Percentiles rank a stretch among this genome's conserved stretches.
These are phyloP conservation scores for Lingula anatina DNA, from an alignment of 2,888 invertebrate species.

Conservation along the genomic window DNA sequence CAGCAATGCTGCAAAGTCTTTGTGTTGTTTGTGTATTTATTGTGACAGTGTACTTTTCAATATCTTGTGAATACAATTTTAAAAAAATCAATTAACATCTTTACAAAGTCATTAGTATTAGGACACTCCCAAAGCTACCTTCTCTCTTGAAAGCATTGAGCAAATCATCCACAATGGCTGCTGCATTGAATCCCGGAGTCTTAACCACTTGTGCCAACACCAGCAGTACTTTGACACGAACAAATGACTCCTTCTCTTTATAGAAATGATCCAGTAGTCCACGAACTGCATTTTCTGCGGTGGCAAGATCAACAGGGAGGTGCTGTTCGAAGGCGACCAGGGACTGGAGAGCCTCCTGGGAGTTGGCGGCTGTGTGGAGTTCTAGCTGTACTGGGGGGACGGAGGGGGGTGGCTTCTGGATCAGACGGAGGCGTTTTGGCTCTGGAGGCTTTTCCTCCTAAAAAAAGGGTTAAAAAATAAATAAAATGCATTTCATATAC, in stretches of 20 bases:
- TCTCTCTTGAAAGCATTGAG: too few species aligned
- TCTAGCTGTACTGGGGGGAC: too few species aligned
- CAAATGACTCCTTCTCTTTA: constrained; percentile 72
- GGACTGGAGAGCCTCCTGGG: constrained; percentile 31
- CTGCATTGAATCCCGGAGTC: constrained; percentile 52
- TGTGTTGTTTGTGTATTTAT: too few species aligned
- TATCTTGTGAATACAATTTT: too few species aligned
- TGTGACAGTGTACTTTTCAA: too few species aligned
- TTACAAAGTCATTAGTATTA: too few species aligned
- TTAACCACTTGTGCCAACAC: constrained; percentile 68
- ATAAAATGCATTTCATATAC: too few species aligned
- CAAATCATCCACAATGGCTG: constrained; percentile 55
- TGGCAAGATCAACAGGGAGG: constrained; percentile 1
- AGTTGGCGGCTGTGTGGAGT: constrained; percentile 19
- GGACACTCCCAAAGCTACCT: too few species aligned
- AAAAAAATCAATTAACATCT: too few species aligned
- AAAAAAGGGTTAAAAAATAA: too few species aligned
- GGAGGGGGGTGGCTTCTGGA: constrained; percentile 43
- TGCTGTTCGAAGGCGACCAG: constrained; percentile 28
- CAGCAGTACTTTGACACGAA: constrained; percentile 73
- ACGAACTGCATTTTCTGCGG: neutral
- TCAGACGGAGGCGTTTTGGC: constrained; percentile 64
- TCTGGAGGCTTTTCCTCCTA: too few species aligned
- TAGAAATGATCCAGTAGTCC: constrained; percentile 69
- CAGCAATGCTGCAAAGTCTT: too few species aligned